Evolutionary conservation across 1,140 invertebrate genomes (phyloP).

Genomic region (Drosophila pachea): DNA sequence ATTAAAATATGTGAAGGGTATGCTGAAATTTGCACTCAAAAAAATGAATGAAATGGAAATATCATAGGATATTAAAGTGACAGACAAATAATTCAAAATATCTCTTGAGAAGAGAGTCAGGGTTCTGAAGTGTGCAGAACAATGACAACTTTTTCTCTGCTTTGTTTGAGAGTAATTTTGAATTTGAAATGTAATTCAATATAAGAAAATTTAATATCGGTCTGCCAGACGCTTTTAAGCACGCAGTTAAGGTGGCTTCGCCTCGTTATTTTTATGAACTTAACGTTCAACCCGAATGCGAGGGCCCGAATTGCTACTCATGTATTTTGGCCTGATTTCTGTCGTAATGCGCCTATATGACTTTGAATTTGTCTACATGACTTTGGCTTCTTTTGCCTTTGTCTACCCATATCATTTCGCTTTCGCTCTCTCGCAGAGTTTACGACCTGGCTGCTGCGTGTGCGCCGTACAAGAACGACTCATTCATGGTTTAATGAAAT

Average conservation of each 20-base stretch:
- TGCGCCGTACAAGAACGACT: background rate
- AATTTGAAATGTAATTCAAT: background rate
- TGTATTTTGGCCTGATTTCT: background rate
- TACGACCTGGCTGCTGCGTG: background rate
- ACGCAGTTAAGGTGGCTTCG: background rate
- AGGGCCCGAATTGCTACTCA: background rate
- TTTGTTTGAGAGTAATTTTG: background rate
- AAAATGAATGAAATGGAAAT: background rate
- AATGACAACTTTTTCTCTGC: background rate
- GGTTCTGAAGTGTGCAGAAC: too few relatives aligned
- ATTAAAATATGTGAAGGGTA: background rate
- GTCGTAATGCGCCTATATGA: too few relatives aligned
- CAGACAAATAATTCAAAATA: slow-evolving; percentile 1
- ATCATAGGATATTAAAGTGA: background rate
- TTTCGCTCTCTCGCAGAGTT: background rate
- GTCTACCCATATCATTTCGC: background rate
- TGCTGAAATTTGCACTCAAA: background rate
- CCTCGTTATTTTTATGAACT: background rate
- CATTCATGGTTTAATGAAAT: slow-evolving; percentile 17
- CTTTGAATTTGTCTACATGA: background rate
- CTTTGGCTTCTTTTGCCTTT: too few relatives aligned
- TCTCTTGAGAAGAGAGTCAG: too few relatives aligned
- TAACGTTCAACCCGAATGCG: background rate
- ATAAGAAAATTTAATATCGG: background rate
- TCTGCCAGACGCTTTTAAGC: background rate